Evolutionary conservation across 2,113 vertebrate genomes (phyloP).

Genomic region (Mungos mungo): DNA sequence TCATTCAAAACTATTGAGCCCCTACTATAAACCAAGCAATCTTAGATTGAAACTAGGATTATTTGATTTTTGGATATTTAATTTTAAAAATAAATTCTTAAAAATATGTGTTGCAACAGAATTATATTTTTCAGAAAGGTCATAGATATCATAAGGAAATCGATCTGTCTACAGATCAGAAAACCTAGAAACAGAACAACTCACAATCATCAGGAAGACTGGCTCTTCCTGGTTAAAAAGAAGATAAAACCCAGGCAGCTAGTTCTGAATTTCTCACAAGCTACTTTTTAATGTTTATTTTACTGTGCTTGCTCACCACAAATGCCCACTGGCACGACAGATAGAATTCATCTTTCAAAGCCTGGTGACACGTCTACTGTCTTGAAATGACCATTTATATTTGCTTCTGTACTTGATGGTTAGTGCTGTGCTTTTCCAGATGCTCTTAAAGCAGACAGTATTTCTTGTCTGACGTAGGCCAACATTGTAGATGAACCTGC

Average conservation of each 20-base stretch:
- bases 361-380: not conserved
- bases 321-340: constrained; percentile 6
- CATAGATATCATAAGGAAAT: not conserved
- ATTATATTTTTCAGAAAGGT: not conserved
- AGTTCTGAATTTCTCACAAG: not conserved
- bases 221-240: not conserved
- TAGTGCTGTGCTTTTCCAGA: not conserved
- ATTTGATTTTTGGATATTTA: not conserved
- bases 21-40: not conserved
- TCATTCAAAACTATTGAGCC: constrained; percentile 37
- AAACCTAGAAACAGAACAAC: not conserved
- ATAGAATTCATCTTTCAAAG: constrained; percentile 24
- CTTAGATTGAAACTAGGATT: not conserved
- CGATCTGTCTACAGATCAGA: not conserved
- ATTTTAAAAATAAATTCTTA: not conserved
- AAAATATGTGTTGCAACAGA: not conserved
- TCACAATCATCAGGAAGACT: not conserved
- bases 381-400: constrained; percentile 30
- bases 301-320: not conserved
- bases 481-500: not conserved
- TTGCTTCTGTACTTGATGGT: constrained; percentile 1
- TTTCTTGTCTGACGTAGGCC: not conserved
- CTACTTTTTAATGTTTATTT: not conserved
- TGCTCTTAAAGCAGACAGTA: not conserved
- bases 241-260: not conserved